Percentiles rank a stretch among this genome's conserved stretches.
Conservation (phyloP, 2,888 invertebrate species). For the Cosmopolites sordidus region DNA sequence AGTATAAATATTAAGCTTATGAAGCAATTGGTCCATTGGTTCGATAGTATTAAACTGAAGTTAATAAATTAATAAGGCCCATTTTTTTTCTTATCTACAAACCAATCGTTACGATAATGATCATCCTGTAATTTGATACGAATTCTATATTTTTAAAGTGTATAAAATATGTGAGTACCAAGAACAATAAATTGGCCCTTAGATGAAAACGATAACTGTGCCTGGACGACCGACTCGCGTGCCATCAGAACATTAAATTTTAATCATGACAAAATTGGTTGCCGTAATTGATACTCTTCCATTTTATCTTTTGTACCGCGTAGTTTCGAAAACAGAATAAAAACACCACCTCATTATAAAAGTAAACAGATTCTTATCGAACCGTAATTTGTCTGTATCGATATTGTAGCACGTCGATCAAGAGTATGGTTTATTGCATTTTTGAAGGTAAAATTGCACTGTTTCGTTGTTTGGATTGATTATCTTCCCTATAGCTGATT, state of each 20-base stretch:
- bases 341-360: constrained; percentile 9
- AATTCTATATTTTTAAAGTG: not conserved
- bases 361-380: constrained; percentile 21
- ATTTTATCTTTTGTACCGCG: constrained; percentile 16
- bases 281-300: constrained; percentile 18
- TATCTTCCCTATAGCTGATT: too few species aligned
- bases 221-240: constrained; percentile 12
- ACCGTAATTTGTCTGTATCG: constrained; percentile 7
- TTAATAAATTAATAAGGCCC: too few species aligned
- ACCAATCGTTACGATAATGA: too few species aligned
- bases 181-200: not conserved
- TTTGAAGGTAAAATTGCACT: too few species aligned
- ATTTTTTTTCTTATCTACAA: too few species aligned
- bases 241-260: constrained; percentile 15
- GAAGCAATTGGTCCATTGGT: too few species aligned
- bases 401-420: not conserved
- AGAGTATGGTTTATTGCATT: too few species aligned
- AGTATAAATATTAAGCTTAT: too few species aligned
- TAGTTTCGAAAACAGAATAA: constrained; percentile 4
- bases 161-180: not conserved
- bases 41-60: too few species aligned
- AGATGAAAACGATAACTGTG: constrained; percentile 3
- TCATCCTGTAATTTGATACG: not conserved
- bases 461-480: too few species aligned
- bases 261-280: constrained; percentile 19